These are phyloP conservation scores for Thripadectes ignobilis DNA, from an alignment of 2,797 vertebrate species.

Conservation along the genomic window DNA sequence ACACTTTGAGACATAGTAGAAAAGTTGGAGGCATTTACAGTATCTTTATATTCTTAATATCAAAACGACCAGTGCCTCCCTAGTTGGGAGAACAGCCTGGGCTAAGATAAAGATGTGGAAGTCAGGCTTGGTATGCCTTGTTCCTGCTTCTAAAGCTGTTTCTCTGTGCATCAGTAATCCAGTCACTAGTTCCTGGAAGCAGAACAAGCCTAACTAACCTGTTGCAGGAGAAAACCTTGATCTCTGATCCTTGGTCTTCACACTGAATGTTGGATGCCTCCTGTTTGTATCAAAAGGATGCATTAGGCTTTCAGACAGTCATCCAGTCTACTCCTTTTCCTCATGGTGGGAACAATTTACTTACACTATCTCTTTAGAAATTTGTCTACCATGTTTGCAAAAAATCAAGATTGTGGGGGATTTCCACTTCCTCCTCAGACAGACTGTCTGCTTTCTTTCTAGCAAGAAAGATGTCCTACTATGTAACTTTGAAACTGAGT, in stretches of 20 bases:
- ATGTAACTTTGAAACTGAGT: conserved; percentile 8
- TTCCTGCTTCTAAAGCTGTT: background rate
- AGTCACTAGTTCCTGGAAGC: background rate
- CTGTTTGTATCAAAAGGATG: background rate
- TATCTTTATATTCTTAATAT: background rate
- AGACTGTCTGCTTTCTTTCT: background rate
- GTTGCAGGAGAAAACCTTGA: background rate
- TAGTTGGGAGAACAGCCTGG: background rate
- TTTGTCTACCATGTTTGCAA: background rate
- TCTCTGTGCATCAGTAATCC: background rate
- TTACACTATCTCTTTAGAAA: background rate
- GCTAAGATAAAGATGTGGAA: background rate
- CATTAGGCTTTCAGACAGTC: background rate
- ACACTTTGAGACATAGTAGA: background rate
- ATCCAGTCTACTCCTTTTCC: background rate
- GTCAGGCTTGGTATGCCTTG: background rate
- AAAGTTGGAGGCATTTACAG: background rate
- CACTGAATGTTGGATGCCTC: background rate
- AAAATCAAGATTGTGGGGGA: background rate
- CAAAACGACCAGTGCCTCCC: background rate
- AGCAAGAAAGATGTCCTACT: background rate
- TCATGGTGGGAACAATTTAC: background rate
- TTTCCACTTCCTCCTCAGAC: background rate
- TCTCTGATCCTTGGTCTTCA: background rate
- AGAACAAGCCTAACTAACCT: background rate